Conservation (phyloP, 2,888 invertebrate genomes). For the Drosophila birchii region DNA sequence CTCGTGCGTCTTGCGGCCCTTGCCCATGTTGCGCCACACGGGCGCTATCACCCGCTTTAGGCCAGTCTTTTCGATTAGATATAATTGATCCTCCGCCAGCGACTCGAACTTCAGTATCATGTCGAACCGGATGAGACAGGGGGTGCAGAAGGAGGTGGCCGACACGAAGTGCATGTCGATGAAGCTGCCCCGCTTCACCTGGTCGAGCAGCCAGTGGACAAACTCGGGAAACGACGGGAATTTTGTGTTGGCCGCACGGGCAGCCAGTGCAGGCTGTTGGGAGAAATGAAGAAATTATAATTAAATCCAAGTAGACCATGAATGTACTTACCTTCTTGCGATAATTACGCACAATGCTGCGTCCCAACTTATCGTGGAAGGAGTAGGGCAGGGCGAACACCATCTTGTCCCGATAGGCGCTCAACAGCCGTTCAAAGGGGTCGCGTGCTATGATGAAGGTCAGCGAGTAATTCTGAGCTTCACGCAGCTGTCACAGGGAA, state of each 20-base stretch:
- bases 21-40: slow-evolving; percentile 93
- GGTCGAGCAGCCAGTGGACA: slow-evolving; percentile 90
- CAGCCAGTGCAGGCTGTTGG: slow-evolving; percentile 56
- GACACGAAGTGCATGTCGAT: slow-evolving; percentile 96
- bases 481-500: slow-evolving; percentile 86
- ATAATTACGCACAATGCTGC: slow-evolving; percentile 91
- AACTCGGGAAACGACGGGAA: slow-evolving; percentile 94
- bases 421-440: slow-evolving; percentile 91
- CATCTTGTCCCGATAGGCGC: slow-evolving; percentile 94
- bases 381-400: slow-evolving; percentile 93
- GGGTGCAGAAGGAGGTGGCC: slow-evolving; percentile 92
- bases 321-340: slow-evolving; percentile 85
- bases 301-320: background rate
- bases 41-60: slow-evolving; percentile 91
- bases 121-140: slow-evolving; percentile 93
- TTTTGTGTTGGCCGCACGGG: slow-evolving; percentile 85
- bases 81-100: slow-evolving; percentile 92
- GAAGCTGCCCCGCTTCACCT: slow-evolving; percentile 86
- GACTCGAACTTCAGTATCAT: slow-evolving; percentile 93
- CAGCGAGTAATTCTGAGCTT: slow-evolving; percentile 90
- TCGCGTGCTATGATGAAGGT: slow-evolving; percentile 93
- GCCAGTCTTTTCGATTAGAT: slow-evolving; percentile 91
- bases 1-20: slow-evolving; percentile 89
- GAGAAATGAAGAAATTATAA: background rate
- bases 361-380: slow-evolving; percentile 92